phyloP scores from a whole-genome alignment of 2,797 vertebrate genomes.

The Gallirallus australis region DNA sequence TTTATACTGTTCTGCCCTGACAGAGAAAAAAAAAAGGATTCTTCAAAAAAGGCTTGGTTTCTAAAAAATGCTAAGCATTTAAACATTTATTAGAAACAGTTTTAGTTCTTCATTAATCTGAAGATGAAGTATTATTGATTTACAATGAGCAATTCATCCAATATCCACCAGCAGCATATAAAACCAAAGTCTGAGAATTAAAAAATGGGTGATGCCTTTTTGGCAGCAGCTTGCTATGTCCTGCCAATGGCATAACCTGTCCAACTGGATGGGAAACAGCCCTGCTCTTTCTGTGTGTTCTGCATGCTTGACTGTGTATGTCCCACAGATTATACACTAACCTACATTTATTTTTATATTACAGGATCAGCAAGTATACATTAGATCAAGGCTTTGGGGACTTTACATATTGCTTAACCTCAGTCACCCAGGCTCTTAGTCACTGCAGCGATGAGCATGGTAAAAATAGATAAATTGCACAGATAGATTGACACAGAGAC shows the following conservation, averaged over 20 bases:
- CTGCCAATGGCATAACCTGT: slow-evolving; percentile 68
- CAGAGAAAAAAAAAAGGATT: slow-evolving; percentile 30
- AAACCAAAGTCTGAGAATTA: slow-evolving; percentile 64
- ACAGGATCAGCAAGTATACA: slow-evolving; percentile 49
- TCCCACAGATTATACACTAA: slow-evolving; percentile 38
- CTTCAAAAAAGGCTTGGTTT: slow-evolving; percentile 71
- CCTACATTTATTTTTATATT: slow-evolving; percentile 66
- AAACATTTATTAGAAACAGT: slow-evolving; percentile 77
- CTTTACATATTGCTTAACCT: slow-evolving; percentile 61
- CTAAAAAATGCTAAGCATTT: slow-evolving; percentile 75
- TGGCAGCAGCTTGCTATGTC: slow-evolving; percentile 65
- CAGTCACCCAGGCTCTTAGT: slow-evolving; percentile 56
- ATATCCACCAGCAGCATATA: slow-evolving; percentile 69
- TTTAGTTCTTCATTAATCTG: slow-evolving; percentile 74
- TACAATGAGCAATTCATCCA: slow-evolving; percentile 70
- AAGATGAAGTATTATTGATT: slow-evolving; percentile 75
- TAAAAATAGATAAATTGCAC: slow-evolving; percentile 35
- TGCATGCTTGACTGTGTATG: slow-evolving; percentile 26
- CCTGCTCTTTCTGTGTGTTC: slow-evolving; percentile 62
- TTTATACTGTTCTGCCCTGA: slow-evolving; percentile 56
- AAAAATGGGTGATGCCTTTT: slow-evolving; percentile 74
- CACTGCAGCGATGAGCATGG: not conserved
- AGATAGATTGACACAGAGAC: slow-evolving; percentile 3
- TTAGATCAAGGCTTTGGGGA: slow-evolving; percentile 63
- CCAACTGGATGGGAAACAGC: slow-evolving; percentile 70